Conservation (phyloP, 2,797 vertebrate species). For the Naso thynnoides region DNA sequence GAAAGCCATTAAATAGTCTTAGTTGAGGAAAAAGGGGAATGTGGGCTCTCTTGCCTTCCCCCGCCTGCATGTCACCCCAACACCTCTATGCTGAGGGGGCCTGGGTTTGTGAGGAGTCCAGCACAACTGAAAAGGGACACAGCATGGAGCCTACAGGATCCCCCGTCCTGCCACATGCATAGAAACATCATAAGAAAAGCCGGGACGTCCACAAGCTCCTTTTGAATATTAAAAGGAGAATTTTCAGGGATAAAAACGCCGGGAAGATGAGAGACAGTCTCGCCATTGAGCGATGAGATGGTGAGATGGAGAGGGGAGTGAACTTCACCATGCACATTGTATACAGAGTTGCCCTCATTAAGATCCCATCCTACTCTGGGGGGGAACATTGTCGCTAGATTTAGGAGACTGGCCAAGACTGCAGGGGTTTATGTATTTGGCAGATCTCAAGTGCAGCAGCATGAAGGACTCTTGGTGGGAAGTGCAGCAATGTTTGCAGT, state of each 20-base stretch:
- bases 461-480: slow-evolving; percentile 57
- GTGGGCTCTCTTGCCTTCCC: slow-evolving; percentile 62
- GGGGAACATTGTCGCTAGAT: slow-evolving; percentile 63
- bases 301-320: slow-evolving; percentile 64
- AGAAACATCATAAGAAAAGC: slow-evolving; percentile 79
- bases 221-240: slow-evolving; percentile 82
- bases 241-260: slow-evolving; percentile 51
- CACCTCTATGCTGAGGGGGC: slow-evolving; percentile 80
- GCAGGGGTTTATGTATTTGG: slow-evolving; percentile 65
- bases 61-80: slow-evolving; percentile 73
- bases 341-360: slow-evolving; percentile 71
- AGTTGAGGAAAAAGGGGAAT: slow-evolving; percentile 71
- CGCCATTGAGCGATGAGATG: slow-evolving; percentile 60
- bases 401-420: slow-evolving; percentile 60
- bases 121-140: slow-evolving; percentile 79
- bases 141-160: slow-evolving; percentile 79
- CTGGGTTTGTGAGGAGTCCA: slow-evolving; percentile 78
- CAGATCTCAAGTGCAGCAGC: slow-evolving; percentile 49
- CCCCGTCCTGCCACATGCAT: slow-evolving; percentile 60
- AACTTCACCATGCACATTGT: slow-evolving; percentile 65
- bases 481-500: slow-evolving; percentile 33
- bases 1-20: slow-evolving; percentile 86
- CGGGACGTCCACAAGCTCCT: slow-evolving; percentile 73
- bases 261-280: slow-evolving; percentile 69
- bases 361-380: slow-evolving; percentile 66